A percentile compares a stretch with the other conserved stretches of the same genome.
Conservation (phyloP, 2,888 invertebrate genomes). For the Fabriciana adippe region DNA sequence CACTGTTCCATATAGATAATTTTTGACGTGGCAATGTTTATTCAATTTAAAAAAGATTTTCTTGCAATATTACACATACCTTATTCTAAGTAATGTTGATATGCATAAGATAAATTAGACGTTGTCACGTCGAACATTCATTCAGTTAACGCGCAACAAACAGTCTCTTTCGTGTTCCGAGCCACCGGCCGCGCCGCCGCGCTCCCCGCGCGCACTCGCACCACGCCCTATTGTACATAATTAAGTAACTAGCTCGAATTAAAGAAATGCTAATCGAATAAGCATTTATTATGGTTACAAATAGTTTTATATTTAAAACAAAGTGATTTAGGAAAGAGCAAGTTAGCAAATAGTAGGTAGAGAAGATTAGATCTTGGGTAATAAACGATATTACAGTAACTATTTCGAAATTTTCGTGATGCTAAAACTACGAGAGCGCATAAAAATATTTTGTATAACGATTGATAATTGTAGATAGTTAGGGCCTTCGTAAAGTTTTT, state of each 20-base stretch:
- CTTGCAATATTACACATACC: background rate
- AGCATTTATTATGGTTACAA: slow-evolving; percentile 71
- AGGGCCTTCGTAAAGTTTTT: slow-evolving; percentile 74
- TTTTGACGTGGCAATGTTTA: slow-evolving; percentile 3
- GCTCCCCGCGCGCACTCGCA: slow-evolving; percentile 42
- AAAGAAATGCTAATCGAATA: slow-evolving; percentile 59
- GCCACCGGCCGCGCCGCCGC: slow-evolving; percentile 4
- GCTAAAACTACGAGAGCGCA: slow-evolving; percentile 69
- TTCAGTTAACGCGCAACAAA: slow-evolving; percentile 14
- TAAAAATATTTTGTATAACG: slow-evolving; percentile 80
- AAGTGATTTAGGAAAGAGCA: slow-evolving; percentile 60
- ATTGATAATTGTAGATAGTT: slow-evolving; percentile 67
- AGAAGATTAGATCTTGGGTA: slow-evolving; percentile 58
- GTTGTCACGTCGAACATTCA: background rate
- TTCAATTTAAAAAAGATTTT: background rate
- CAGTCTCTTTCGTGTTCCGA: slow-evolving; percentile 20
- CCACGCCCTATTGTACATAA: slow-evolving; percentile 39
- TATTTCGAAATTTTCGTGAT: slow-evolving; percentile 60
- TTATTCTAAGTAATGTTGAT: background rate
- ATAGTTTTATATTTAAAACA: slow-evolving; percentile 61
- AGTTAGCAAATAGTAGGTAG: slow-evolving; percentile 70
- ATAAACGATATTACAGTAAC: slow-evolving; percentile 45
- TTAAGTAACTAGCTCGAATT: slow-evolving; percentile 23
- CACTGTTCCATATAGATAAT: background rate
- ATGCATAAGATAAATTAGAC: background rate